Evolutionary conservation across 1,140 invertebrate genomes (phyloP).

Genomic region (Vanessa atalanta): DNA sequence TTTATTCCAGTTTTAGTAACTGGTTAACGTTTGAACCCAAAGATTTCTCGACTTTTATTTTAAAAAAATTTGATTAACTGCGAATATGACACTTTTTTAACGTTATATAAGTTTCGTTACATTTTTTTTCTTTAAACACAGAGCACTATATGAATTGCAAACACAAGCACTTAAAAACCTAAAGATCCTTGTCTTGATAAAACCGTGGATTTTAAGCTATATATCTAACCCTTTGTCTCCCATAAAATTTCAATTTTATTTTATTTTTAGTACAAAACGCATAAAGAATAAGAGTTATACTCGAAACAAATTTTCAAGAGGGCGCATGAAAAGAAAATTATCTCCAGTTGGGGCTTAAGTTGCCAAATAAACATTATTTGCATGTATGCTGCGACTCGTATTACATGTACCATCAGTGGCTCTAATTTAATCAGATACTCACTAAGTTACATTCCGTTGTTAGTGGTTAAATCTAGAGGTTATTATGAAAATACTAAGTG

Average conservation of each 20-base stretch:
- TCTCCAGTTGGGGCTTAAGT: slow-evolving; percentile 4
- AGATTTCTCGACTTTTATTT: too few species aligned
- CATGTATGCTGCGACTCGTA: slow-evolving; percentile 33
- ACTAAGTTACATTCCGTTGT: slow-evolving; percentile 26
- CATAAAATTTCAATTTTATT: too few species aligned
- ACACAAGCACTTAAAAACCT: slow-evolving; percentile 1
- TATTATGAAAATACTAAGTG: slow-evolving; percentile 57
- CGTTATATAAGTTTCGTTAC: not conserved
- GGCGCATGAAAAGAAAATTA: not conserved
- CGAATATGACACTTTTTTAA: not conserved
- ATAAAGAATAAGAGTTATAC: too few species aligned
- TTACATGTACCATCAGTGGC: slow-evolving; percentile 29
- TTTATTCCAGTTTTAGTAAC: too few species aligned
- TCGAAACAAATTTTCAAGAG: too few species aligned
- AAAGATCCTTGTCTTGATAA: not conserved
- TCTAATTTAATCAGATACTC: slow-evolving; percentile 31
- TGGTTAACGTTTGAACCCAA: too few species aligned
- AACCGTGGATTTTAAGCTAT: not conserved
- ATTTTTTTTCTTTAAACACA: not conserved
- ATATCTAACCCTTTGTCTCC: too few species aligned
- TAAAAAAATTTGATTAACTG: too few species aligned
- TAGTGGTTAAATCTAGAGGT: slow-evolving; percentile 48
- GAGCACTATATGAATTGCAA: not conserved
- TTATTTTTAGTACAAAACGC: too few species aligned
- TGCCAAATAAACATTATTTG: slow-evolving; percentile 32